Base-by-base conservation (phyloP, 2,888 invertebrate species). In the Malthinus seriepunctatus region DNA sequence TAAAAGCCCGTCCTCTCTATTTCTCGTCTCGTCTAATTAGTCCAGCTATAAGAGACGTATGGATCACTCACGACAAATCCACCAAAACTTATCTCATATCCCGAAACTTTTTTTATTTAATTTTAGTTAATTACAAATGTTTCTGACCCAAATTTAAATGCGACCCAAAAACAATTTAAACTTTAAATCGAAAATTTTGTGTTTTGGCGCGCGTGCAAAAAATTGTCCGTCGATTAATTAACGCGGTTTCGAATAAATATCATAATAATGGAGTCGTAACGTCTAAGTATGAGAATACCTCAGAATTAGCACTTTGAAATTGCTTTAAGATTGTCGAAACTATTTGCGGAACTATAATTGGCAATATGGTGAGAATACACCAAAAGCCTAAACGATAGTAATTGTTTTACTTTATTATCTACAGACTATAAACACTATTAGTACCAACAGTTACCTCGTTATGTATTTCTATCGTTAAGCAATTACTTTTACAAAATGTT, bases 381-480 rank as follows among this genome's bases (percentile, higher is more conserved):
- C 72, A 74, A 74, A 71, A 72, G 73, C 74, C 74, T 75, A 75
- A 75, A 73, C 73, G 71, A 74, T 74, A 70, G 74, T 77, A 76
- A 77, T 76, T 75, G 76, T 74, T 73, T 71, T 71, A 73, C 71
- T 76, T 75, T 75, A 74, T 56, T 70, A 67, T 73, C 69, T 76
- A 74, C 76, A 75, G 66, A 72, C 75, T 68, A 75, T 76, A 76
- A 76, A 75, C 75, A 76, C 76, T 70, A 77, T 76, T 76, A 76
- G 69, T 69, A 73, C 69, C 76, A 76, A 68, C 74, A 70, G 76
- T 74, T 75, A 73, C 75, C 59, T 23, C 23, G 23, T 23, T 23
- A 23, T 23, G 23, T 5, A 23, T 23, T 23, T 23, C 23, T 23
- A 23, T 23, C 23, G 23, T 23, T 23, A 23, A 23, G 23, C 23